Conservation (phyloP, 2,113 vertebrate species). For the Calypte anna region DNA sequence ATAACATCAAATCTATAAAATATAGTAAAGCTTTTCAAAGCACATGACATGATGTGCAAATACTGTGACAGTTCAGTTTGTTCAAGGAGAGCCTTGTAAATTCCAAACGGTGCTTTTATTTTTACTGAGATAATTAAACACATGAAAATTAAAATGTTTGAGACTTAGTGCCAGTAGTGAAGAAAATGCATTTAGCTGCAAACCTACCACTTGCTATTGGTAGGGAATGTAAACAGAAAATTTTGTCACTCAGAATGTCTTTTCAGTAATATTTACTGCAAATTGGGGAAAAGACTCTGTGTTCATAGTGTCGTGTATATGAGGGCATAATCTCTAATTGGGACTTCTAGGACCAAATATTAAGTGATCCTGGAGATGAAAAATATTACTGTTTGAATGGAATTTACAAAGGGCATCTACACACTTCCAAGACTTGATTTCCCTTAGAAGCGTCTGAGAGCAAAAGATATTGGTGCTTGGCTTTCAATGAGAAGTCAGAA, state of each 20-base stretch:
- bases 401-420: background rate
- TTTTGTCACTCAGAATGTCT: background rate
- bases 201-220: background rate
- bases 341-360: background rate
- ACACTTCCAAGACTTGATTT: background rate
- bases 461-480: background rate
- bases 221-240: background rate
- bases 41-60: background rate
- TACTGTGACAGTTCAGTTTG: background rate
- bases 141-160: background rate
- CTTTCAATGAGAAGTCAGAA: background rate
- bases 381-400: background rate
- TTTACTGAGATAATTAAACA: background rate
- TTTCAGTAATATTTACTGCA: background rate
- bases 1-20: background rate
- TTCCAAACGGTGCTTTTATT: background rate
- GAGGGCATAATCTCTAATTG: background rate
- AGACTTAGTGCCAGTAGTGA: background rate
- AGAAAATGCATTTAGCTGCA: background rate
- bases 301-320: background rate
- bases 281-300: background rate
- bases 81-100: background rate
- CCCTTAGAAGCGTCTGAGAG: background rate
- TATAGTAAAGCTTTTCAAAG: conserved; percentile 19
- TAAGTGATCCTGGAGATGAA: background rate